A percentile compares a stretch with the other conserved stretches of the same genome.
Evolutionary conservation across 2,888 invertebrate species (phyloP).

Genomic region (Mechanitis messenoides): DNA sequence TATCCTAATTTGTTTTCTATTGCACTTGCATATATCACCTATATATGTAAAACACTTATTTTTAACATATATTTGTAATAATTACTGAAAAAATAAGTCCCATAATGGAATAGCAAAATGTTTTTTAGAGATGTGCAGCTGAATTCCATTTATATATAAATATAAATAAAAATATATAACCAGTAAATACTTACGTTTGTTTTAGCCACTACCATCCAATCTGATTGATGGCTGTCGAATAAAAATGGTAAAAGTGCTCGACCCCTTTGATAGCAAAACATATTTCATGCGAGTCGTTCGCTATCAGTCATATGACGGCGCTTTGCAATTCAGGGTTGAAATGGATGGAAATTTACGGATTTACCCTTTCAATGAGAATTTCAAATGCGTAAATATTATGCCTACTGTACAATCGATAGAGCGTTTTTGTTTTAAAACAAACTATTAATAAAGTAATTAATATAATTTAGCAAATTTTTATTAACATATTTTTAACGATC

Average conservation of each 20-base stretch:
- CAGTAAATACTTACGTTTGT: slow-evolving; percentile 40
- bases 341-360: slow-evolving; percentile 36
- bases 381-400: slow-evolving; percentile 15
- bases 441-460: no score
- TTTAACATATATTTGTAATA: no score
- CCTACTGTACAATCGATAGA: background rate
- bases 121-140: no score
- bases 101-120: no score
- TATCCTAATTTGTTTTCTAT: no score
- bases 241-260: slow-evolving; percentile 29
- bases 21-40: no score
- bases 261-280: slow-evolving; percentile 54
- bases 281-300: slow-evolving; percentile 55
- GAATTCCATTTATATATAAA: background rate
- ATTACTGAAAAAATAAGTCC: no score
- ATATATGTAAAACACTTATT: no score
- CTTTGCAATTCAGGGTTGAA: slow-evolving; percentile 38
- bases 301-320: slow-evolving; percentile 38
- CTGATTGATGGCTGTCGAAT: slow-evolving; percentile 34
- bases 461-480: no score
- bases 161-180: background rate
- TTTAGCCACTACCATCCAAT: slow-evolving; percentile 30
- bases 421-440: background rate
- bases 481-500: no score
- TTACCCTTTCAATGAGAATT: slow-evolving; percentile 33